Conservation (phyloP, 1,140 invertebrate genomes). For the Pseudomyrmex sp. region DNA sequence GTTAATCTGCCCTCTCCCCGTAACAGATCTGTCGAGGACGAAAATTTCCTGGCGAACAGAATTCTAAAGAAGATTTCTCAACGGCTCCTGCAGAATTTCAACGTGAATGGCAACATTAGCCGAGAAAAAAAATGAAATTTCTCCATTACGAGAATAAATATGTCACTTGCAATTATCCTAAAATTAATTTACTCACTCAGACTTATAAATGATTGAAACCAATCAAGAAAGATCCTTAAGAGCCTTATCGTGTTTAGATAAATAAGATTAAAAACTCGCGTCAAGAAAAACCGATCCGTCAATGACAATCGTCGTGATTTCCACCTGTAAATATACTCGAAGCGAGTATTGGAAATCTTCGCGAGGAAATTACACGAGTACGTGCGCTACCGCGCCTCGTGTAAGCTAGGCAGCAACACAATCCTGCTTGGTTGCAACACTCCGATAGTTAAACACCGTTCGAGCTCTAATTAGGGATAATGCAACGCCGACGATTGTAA, state of each 20-base stretch:
- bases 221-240: no score
- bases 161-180: not conserved
- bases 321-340: not conserved
- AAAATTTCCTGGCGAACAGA: slow-evolving; percentile 29
- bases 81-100: not conserved
- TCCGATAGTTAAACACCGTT: slow-evolving; percentile 38
- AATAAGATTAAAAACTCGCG: not conserved
- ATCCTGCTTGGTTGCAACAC: slow-evolving; percentile 38
- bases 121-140: no score
- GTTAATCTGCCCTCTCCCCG: slow-evolving; percentile 54
- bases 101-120: no score
- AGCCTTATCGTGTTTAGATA: not conserved
- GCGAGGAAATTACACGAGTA: slow-evolving; percentile 29
- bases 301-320: slow-evolving; percentile 13
- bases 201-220: not conserved
- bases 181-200: not conserved
- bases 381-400: slow-evolving; percentile 6
- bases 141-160: not conserved
- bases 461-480: slow-evolving; percentile 61
- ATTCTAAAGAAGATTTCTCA: not conserved
- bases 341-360: not conserved
- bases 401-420: slow-evolving; percentile 48
- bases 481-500: slow-evolving; percentile 49
- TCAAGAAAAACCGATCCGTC: not conserved
- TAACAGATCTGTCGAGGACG: slow-evolving; percentile 24